Conservation (phyloP, 1,140 invertebrate genomes). For the Brachionus calyciflorus region DNA sequence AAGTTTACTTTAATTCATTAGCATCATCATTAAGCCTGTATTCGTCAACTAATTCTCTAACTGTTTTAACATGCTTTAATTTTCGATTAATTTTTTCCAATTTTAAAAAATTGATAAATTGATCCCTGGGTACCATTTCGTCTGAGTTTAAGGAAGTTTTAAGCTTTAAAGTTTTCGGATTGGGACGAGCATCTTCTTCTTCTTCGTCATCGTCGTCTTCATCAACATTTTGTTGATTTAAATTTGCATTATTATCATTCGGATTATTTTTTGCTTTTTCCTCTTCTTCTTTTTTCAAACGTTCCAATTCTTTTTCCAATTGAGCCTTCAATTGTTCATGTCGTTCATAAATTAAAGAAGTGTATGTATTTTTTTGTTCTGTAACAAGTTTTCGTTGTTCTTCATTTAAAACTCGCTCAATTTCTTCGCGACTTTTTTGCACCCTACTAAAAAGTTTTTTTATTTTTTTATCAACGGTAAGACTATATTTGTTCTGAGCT, state of each 20-base stretch:
- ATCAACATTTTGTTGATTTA: background rate
- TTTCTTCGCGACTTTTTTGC: background rate
- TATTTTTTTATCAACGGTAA: constrained; percentile 4
- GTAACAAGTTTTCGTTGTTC: background rate
- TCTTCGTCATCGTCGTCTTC: constrained; percentile 12
- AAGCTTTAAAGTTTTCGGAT: background rate
- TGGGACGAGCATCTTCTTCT: background rate
- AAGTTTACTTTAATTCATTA: no score
- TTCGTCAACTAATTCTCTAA: background rate
- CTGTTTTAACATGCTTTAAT: constrained; percentile 15
- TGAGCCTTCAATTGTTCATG: constrained; percentile 11
- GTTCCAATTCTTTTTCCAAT: constrained; percentile 11
- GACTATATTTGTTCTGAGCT: background rate
- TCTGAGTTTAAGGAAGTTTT: background rate
- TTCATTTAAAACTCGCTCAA: background rate
- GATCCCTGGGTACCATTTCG: background rate
- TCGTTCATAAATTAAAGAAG: background rate
- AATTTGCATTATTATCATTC: background rate
- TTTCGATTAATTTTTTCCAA: constrained; percentile 21
- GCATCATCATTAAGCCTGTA: background rate
- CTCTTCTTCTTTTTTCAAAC: constrained; percentile 30
- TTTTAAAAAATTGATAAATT: constrained; percentile 15
- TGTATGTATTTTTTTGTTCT: background rate
- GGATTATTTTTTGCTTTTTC: constrained; percentile 17
- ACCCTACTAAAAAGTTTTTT: background rate